Base-by-base conservation (phyloP, 2,888 invertebrate genomes). In the Rosalia funebris region DNA sequence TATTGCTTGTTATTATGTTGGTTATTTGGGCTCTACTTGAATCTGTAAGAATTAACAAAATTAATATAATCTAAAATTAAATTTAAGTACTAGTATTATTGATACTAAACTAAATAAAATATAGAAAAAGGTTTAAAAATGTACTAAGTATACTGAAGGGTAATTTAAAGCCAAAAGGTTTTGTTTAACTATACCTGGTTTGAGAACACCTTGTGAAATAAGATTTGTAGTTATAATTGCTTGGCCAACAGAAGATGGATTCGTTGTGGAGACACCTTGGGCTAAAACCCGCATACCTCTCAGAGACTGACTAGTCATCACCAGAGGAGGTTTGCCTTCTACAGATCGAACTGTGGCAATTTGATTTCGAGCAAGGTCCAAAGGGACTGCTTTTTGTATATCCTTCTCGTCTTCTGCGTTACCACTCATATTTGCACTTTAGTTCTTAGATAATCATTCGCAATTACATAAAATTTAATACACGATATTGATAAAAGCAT, bases 401-500 rank as follows among this genome's bases (percentile, higher is more conserved):
- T 85, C 83, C 71, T 87, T 84, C 71, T 86, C 85, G 71, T 87
- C 87, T 71, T 84, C 85, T 31, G 70, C 65, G 60, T 74, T 79
- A 58, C 73, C 77, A 77, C 81, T 81, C 82, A 82, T 82, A 55
- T 69, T 78, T 62, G 54, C 34, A 41, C 25, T 36, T 9, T 20
- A 47, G 15, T 47, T 52, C 39, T 45, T 39, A 19, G 16, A 55
- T 39, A 44, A 32, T 32, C 14, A 48, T 32, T 46, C 57, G 56
- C 19, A 46, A 60, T 45, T 54, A 16, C 19, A 58, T 42, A 14
- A 53, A 60, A 55, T 50, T 55, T 45, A 53, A 37, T 54, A 55
- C 25, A 48, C 42, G 42, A 60, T 55, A 52, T 56, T 52, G 45
- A 53, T 60, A 52, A 48, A 44, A 62, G 62, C 63, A 63, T 63